phyloP scores from a whole-genome alignment of 2,797 vertebrate genomes.

The Lutjanus argentimaculatus region DNA sequence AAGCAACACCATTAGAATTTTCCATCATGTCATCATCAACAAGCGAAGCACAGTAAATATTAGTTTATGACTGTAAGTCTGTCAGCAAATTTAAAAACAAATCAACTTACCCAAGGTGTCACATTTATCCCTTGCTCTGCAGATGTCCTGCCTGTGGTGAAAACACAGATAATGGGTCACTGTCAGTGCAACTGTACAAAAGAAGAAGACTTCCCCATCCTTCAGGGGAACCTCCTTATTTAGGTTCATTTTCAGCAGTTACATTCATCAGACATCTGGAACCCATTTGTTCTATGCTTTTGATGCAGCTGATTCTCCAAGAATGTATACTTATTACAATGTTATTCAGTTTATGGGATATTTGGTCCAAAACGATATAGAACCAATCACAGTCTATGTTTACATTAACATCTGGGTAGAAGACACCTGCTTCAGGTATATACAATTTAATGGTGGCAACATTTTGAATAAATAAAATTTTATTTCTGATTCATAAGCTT shows the following conservation, averaged over 20 bases:
- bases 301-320: conserved; percentile 25
- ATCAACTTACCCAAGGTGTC: conserved; percentile 94
- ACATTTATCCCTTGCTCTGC: conserved; percentile 97
- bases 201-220: not conserved
- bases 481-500: too few species aligned
- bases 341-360: not conserved
- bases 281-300: conserved; percentile 20
- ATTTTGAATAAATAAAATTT: too few species aligned
- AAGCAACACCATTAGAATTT: not conserved
- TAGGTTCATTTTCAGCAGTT: not conserved
- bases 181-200: conserved; percentile 17
- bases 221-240: conserved; percentile 4
- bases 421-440: too few species aligned
- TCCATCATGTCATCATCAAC: not conserved
- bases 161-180: conserved; percentile 41
- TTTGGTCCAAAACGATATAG: conserved; percentile 14
- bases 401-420: too few species aligned
- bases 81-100: not conserved
- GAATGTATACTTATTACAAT: not conserved
- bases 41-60: conserved; percentile 1
- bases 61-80: not conserved
- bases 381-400: too few species aligned
- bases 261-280: conserved; percentile 25
- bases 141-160: conserved; percentile 95
- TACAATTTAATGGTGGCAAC: too few species aligned